Evolutionary conservation across 2,888 invertebrate genomes (phyloP).

Genomic region (Lathronympha strigana): DNA sequence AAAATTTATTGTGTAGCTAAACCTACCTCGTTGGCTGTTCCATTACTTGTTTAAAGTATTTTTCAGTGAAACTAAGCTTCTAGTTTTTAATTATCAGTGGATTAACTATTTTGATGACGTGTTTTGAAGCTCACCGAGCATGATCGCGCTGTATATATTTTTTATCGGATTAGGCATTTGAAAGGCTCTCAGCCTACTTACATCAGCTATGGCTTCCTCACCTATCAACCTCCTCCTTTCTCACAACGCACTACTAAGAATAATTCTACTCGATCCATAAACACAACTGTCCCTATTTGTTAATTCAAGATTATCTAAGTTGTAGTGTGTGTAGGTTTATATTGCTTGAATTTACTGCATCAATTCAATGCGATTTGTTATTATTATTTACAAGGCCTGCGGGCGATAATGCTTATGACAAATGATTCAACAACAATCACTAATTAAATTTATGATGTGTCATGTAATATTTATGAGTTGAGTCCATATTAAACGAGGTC

Average conservation of each 20-base stretch:
- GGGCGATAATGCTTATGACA: conserved; percentile 44
- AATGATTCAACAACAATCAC: conserved; percentile 39
- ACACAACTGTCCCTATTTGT: conserved; percentile 33
- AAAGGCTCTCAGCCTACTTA: conserved; percentile 65
- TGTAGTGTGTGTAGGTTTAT: conserved; percentile 33
- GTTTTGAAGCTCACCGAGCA: conserved; percentile 34
- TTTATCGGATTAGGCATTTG: conserved; percentile 61
- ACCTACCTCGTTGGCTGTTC: neutral
- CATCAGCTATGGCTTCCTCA: conserved; percentile 63
- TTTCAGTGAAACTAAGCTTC: neutral
- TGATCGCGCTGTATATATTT: conserved; percentile 47
- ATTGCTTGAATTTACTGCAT: conserved; percentile 34
- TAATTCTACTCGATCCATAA: conserved; percentile 46
- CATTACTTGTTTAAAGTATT: neutral
- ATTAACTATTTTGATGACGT: conserved; percentile 22
- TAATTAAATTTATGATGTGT: conserved; percentile 40
- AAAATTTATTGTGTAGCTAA: neutral
- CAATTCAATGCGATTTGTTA: conserved; percentile 49
- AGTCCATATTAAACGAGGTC: conserved; percentile 19
- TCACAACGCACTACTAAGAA: conserved; percentile 44
- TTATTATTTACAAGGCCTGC: conserved; percentile 51
- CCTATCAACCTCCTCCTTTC: conserved; percentile 54
- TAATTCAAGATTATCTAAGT: conserved; percentile 30
- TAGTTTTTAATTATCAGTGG: conserved; percentile 14
- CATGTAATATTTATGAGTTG: conserved; percentile 40